phyloP scores from a whole-genome alignment of 2,888 invertebrate genomes.

The Drosophila longiperda region DNA sequence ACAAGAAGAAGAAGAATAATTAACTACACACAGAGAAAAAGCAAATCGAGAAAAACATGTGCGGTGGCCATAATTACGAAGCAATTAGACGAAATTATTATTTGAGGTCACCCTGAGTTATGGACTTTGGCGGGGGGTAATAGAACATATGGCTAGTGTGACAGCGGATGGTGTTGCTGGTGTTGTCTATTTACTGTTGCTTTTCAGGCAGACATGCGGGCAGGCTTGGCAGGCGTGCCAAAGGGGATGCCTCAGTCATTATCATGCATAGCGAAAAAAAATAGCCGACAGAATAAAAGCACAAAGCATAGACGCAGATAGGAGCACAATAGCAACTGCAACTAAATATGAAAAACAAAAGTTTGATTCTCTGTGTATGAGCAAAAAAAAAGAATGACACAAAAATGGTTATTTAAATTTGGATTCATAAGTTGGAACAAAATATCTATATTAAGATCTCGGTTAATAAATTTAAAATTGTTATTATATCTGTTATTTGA shows the following conservation, averaged over 20 bases:
- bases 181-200: slow-evolving; percentile 27
- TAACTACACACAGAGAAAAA: slow-evolving; percentile 57
- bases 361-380: not conserved
- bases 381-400: not conserved
- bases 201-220: not conserved
- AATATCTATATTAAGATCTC: too few relatives aligned
- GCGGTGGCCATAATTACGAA: slow-evolving; percentile 80
- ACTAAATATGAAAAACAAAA: slow-evolving; percentile 5
- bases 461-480: too few relatives aligned
- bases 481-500: too few relatives aligned
- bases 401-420: too few relatives aligned
- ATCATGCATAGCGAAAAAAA: slow-evolving; percentile 63
- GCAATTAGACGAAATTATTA: slow-evolving; percentile 82
- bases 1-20: slow-evolving; percentile 55
- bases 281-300: slow-evolving; percentile 39
- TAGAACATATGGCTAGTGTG: slow-evolving; percentile 68
- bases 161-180: slow-evolving; percentile 6
- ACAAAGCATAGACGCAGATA: slow-evolving; percentile 48
- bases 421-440: too few relatives aligned
- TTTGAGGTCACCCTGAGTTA: slow-evolving; percentile 65
- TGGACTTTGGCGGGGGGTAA: slow-evolving; percentile 3
- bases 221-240: slow-evolving; percentile 46
- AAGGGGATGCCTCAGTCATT: slow-evolving; percentile 76
- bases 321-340: slow-evolving; percentile 13
- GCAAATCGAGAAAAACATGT: slow-evolving; percentile 77